Percentiles rank a stretch among this genome's conserved stretches.
These are phyloP conservation scores for Gonioctena quinquepunctata DNA, from an alignment of 1,140 invertebrate species.

Conservation along the genomic window DNA sequence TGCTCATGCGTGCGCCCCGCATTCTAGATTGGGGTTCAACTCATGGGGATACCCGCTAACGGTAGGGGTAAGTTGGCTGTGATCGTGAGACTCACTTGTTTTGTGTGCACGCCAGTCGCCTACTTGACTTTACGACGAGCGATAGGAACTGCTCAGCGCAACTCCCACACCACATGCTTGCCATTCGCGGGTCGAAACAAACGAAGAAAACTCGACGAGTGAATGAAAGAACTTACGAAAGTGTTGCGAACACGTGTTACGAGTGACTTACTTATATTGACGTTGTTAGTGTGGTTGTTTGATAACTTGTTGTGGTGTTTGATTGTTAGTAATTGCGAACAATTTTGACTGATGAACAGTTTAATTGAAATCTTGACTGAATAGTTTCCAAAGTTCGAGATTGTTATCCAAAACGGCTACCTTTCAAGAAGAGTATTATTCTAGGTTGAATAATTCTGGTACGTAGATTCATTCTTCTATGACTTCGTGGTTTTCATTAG, in stretches of 20 bases:
- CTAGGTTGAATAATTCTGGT: conserved; percentile 27
- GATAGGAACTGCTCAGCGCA: conserved; percentile 21
- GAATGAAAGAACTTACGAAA: neutral
- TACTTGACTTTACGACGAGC: conserved; percentile 31
- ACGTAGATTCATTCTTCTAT: conserved; percentile 1
- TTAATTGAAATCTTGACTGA: conserved; percentile 16
- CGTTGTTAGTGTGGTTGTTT: neutral
- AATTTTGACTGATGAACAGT: conserved; percentile 27
- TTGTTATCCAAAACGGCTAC: conserved; percentile 25
- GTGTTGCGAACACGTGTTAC: neutral
- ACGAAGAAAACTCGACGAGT: neutral
- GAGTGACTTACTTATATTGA: neutral
- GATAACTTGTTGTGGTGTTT: conserved; percentile 2
- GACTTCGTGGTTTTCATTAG: neutral
- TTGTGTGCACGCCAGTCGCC: conserved; percentile 34
- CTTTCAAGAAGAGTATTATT: conserved; percentile 20
- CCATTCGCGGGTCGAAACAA: neutral
- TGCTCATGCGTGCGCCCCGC: conserved; percentile 54
- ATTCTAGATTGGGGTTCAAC: conserved; percentile 31
- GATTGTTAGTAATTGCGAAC: conserved; percentile 12
- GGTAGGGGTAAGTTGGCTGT: conserved; percentile 45
- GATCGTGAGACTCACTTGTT: conserved; percentile 37
- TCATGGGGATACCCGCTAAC: conserved; percentile 36
- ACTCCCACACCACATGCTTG: conserved; percentile 24
- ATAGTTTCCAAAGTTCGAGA: conserved; percentile 2